Conservation (phyloP, 1,140 invertebrate species). For the Sminthurides bifidus region DNA sequence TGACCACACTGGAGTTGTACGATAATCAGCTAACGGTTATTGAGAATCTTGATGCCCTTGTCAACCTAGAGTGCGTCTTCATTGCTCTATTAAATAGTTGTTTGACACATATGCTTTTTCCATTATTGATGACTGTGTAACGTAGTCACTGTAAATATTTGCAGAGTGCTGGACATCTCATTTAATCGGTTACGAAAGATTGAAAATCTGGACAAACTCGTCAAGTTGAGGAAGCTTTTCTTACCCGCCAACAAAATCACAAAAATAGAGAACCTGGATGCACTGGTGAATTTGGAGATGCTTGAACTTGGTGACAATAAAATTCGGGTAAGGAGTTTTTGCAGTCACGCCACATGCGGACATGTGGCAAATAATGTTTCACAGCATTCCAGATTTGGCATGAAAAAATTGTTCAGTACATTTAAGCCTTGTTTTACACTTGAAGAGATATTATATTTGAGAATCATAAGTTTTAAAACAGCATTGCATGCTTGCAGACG, state of each 20-base stretch:
- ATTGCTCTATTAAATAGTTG: slow-evolving; percentile 3
- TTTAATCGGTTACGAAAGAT: slow-evolving; percentile 91
- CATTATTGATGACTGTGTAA: too few species aligned
- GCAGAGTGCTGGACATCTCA: slow-evolving; percentile 83
- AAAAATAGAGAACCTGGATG: slow-evolving; percentile 81
- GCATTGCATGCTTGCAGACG: slow-evolving; percentile 3
- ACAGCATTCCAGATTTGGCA: too few species aligned
- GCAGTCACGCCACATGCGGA: neutral
- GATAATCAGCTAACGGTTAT: slow-evolving; percentile 90
- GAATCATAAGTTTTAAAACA: too few species aligned
- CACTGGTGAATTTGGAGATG: slow-evolving; percentile 64
- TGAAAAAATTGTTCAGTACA: slow-evolving; percentile 10
- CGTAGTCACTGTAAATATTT: slow-evolving; percentile 26
- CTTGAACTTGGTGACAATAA: slow-evolving; percentile 93
- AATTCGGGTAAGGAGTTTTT: slow-evolving; percentile 53
- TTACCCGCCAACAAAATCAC: slow-evolving; percentile 85
- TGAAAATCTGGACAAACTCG: slow-evolving; percentile 65
- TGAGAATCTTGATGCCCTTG: slow-evolving; percentile 71
- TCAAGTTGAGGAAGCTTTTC: slow-evolving; percentile 75
- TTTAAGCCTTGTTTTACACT: neutral
- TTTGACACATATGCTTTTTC: neutral
- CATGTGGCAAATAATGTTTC: too few species aligned
- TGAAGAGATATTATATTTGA: too few species aligned
- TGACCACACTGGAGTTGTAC: slow-evolving; percentile 84
- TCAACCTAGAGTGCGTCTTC: slow-evolving; percentile 74